These are phyloP conservation scores for Pseudomyrmex flavicornis DNA, from an alignment of 1,140 invertebrate species.

Conservation along the genomic window DNA sequence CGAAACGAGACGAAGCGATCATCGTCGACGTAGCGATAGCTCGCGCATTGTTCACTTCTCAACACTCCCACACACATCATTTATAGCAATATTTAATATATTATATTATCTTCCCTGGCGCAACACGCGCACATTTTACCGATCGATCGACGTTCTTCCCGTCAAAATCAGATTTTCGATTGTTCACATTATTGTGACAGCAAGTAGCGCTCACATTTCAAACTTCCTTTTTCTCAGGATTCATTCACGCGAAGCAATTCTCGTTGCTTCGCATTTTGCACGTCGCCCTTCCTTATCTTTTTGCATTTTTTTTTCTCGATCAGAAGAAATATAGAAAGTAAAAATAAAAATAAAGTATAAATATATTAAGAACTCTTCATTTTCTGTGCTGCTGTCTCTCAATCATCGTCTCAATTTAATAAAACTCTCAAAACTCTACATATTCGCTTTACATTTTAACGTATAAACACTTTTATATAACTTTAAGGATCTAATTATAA, in stretches of 20 bases:
- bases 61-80: conserved; percentile 72
- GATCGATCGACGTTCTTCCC: conserved; percentile 23
- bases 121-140: not conserved
- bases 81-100: conserved; percentile 26
- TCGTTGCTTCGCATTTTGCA: not conserved
- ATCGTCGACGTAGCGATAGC: conserved; percentile 46
- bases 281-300: not conserved
- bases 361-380: not conserved
- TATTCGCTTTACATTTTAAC: not conserved
- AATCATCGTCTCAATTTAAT: conserved; percentile 8
- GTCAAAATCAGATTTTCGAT: not conserved
- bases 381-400: not conserved
- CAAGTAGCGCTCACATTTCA: not conserved
- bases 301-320: conserved; percentile 1
- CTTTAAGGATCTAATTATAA: not conserved
- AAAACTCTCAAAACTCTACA: not conserved
- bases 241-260: not conserved
- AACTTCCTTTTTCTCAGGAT: not conserved
- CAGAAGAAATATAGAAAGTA: not conserved
- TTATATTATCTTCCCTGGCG: not conserved
- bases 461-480: not conserved
- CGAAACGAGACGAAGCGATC: conserved; percentile 29
- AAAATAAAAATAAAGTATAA: not conserved
- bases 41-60: conserved; percentile 62
- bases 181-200: not conserved